Conservation (phyloP, 2,113 vertebrate genomes). For the Himantopus leucocephalus region DNA sequence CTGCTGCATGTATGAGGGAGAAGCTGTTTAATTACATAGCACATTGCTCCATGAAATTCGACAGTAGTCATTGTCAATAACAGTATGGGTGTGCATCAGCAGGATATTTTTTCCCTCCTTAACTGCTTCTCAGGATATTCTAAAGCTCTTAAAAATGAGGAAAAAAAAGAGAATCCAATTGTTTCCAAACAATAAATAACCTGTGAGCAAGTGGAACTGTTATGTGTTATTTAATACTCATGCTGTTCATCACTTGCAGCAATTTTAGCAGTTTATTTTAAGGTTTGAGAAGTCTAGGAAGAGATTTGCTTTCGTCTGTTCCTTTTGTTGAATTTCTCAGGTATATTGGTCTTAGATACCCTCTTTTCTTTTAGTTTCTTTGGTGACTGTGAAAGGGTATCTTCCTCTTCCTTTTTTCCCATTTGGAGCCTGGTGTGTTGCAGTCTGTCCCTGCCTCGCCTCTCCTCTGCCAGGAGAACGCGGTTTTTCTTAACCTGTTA, state of each 20-base stretch:
- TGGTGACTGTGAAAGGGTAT: too few relatives aligned
- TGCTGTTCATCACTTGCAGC: not conserved
- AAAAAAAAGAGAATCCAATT: not conserved
- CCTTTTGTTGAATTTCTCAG: not conserved
- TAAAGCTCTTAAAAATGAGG: not conserved
- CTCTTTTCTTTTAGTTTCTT: too few relatives aligned
- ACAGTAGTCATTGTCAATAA: too few relatives aligned
- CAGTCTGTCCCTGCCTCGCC: not conserved
- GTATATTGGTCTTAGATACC: not conserved
- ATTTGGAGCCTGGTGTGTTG: not conserved
- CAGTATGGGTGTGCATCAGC: not conserved
- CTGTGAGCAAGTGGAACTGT: not conserved
- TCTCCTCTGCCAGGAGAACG: not conserved
- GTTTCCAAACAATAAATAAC: not conserved
- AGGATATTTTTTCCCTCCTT: not conserved
- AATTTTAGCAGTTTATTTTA: not conserved
- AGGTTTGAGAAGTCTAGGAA: not conserved
- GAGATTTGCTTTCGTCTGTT: not conserved
- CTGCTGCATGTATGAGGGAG: accelerated
- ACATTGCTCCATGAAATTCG: not conserved
- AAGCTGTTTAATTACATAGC: not conserved
- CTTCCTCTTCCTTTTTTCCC: not conserved
- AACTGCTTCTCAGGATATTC: not conserved
- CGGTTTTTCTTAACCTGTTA: not conserved
- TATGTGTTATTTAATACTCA: not conserved